Base-by-base conservation (phyloP, 2,888 invertebrate species). In the Leucophenga montana region DNA sequence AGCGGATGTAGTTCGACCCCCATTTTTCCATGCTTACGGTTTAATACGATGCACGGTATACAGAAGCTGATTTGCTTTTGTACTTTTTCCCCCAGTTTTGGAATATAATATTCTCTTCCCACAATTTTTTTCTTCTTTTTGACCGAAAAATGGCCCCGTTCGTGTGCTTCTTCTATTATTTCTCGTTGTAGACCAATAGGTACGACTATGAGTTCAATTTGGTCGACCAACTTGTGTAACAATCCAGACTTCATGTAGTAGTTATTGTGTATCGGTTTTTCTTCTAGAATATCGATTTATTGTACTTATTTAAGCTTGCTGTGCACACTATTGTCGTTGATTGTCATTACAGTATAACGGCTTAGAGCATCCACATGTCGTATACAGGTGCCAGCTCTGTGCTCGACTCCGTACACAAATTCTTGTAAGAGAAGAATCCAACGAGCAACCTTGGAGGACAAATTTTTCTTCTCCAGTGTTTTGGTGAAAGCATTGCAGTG, bases 401-500 rank as follows among this genome's bases (percentile, higher is more conserved):
- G 77, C 64, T 80, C 74, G 11, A 79, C 71, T 18, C 44, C 57
- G 57, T 74, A 78, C 33, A 77, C 71, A 48, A 71, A 81, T n/a
- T 79, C 76, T 62, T 73, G 68, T 6, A 80, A 22, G 33, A 77
- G 22, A 46, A 77, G 31, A 2, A 67, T 62, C 72, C 74, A 74
- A 27, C 67, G 64, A 16, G 69, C 67, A 73, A 84, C 85, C 56
- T 54, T 33, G 13, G 67, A 62, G 13, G 66, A 62, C 5, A 69
- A 20, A 14, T 68, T 85, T 85, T 0, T 82, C 83, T 65, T 82
- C 84, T 3, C 71, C 80, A 75, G 84, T 82, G 0, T 85, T 67
- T 5, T 85, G 64, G 3, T 48, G 18, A 67, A 67, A 20, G 64
- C 70, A 61, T 69, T 69, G 66, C 73, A 22, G 71, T 64, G 16